Evolutionary conservation across 2,888 invertebrate genomes (phyloP).

Genomic region (Coelopa pilipes): DNA sequence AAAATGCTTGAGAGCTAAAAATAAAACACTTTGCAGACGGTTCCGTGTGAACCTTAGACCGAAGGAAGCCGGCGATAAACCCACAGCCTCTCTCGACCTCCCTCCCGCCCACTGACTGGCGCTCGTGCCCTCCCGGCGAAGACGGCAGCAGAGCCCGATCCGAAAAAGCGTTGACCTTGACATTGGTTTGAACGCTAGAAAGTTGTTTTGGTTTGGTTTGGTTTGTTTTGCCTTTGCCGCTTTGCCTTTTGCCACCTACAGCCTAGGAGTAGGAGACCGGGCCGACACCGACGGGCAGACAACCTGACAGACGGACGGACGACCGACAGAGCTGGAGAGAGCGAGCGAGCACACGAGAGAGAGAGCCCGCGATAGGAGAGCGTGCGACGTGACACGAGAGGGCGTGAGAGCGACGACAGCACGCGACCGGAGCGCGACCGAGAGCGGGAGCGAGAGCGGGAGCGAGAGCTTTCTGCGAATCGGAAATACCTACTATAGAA

Average conservation of each 20-base stretch:
- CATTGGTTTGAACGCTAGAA: conserved; percentile 45
- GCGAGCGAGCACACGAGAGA: background rate
- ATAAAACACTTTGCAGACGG: too few relatives aligned
- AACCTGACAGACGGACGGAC: background rate
- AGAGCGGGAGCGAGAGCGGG: background rate
- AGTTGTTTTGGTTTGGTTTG: too few relatives aligned
- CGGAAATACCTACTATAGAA: background rate
- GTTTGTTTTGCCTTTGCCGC: too few relatives aligned
- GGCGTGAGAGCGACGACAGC: background rate
- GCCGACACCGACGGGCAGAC: conserved; percentile 19
- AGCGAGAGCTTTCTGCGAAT: background rate
- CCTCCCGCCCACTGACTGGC: too few relatives aligned
- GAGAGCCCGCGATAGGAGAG: background rate
- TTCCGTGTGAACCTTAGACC: too few relatives aligned
- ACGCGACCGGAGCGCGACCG: background rate
- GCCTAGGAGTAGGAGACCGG: too few relatives aligned
- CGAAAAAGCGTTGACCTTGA: conserved; percentile 53
- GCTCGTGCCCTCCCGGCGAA: too few relatives aligned
- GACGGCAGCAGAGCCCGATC: too few relatives aligned
- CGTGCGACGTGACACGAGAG: background rate
- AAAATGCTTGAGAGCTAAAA: too few relatives aligned
- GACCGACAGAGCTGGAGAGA: background rate
- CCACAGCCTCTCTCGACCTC: too few relatives aligned
- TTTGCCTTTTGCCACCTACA: too few relatives aligned
- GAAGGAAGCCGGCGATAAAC: too few relatives aligned